Evolutionary conservation across 92 coral and sea anemone genomes (phyloP), one percentile per base, ranked within the genome.

Genomic region (Anthopleura xanthogrammica): DNA sequence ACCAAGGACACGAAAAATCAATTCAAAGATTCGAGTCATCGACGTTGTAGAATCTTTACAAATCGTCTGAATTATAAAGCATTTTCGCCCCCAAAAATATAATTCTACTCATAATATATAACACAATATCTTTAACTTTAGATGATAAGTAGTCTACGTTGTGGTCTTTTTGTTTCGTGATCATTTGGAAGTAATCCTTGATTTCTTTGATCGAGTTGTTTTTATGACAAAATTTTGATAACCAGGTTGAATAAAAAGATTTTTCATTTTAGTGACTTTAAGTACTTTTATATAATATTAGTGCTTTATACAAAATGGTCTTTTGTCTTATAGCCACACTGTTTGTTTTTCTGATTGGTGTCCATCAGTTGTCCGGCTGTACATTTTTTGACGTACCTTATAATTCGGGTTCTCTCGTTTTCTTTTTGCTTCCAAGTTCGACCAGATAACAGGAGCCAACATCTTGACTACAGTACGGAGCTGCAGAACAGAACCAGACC

Each of bases 391-490:
- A 6, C 20, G 13, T 40, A 83, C 80, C 75, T 76, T n/a, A 16
- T 83, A 75, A 2, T 76, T 48, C 24, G 86, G 80, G 5, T 84
- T 57, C 6, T 77, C 87, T 64, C 82, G 77, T 29, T 78, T 82
- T 12, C 82, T 72, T 76, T 85, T 89, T 24, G 65, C 82, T 50
- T 78, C 84, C 55, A 89, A n/a, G 58, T 80, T 83, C n/a, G 89
- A 88, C 93, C 96, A 90, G 17, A 90, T 80, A 12, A 89, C 88
- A 17, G 97, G 94, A 7, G 94, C 97, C 64, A 93, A 87, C 97
- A 93, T 88, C 66, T 85, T 94, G 19, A 93, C 93, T 46, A 92
- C 65, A 41, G 88, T 86, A 5, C 84, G 75, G 68, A 93, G 89
- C 22, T 80, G 76, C 2, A 81, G 77, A 13, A 23, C 52, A 17